A percentile compares a stretch with the other conserved stretches of the same genome.
phyloP scores from a whole-genome alignment of 2,113 vertebrate species.

The Nesogale talazaci region DNA sequence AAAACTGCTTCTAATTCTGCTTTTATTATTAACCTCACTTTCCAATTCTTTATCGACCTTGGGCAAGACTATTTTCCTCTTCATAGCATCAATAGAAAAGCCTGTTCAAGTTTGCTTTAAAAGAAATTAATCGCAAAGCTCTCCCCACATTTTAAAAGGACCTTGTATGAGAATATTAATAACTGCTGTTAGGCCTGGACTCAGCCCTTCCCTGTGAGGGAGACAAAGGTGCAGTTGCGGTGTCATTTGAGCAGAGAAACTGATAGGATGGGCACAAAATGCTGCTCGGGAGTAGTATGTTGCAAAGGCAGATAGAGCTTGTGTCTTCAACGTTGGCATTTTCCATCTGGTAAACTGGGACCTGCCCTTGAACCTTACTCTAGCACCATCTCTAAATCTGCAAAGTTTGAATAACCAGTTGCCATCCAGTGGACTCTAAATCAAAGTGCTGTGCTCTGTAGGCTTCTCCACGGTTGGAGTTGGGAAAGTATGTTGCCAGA shows the following conservation, averaged over 20 bases:
- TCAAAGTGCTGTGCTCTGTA: not conserved
- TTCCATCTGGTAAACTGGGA: not conserved
- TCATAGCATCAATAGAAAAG: slow-evolving; percentile 83
- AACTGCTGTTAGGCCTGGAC: slow-evolving; percentile 77
- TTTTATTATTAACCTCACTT: slow-evolving; percentile 86
- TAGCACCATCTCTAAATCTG: not conserved
- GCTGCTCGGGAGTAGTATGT: too few relatives aligned
- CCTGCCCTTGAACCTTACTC: not conserved
- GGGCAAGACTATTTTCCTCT: slow-evolving; percentile 86
- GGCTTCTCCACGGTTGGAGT: not conserved
- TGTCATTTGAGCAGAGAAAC: slow-evolving; percentile 29
- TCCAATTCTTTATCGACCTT: slow-evolving; percentile 84
- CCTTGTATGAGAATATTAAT: slow-evolving; percentile 79
- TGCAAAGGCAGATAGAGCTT: not conserved
- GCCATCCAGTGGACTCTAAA: not conserved
- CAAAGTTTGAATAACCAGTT: not conserved
- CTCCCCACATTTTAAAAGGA: slow-evolving; percentile 81
- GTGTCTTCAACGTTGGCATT: not conserved
- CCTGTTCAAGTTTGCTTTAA: slow-evolving; percentile 78
- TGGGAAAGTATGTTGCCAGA: not conserved
- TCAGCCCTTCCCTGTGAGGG: slow-evolving; percentile 71
- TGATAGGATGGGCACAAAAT: not conserved
- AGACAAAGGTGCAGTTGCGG: slow-evolving; percentile 70
- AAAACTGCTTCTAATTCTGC: slow-evolving; percentile 85
- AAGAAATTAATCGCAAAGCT: slow-evolving; percentile 83